Base-by-base conservation (phyloP, 1,140 invertebrate genomes). In the Vollenhovia emeryi region DNA sequence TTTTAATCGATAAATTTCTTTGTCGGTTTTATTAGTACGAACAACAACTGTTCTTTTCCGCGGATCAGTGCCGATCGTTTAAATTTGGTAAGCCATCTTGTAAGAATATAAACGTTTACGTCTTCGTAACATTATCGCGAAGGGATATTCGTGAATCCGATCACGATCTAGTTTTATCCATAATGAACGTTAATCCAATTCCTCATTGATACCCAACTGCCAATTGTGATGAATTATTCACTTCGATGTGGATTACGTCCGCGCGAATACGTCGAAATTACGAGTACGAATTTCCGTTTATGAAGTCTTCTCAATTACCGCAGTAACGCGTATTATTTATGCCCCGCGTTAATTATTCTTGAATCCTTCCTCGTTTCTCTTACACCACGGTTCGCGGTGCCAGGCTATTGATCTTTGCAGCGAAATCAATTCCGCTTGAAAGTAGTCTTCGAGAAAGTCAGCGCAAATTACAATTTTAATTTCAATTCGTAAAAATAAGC, bases 131-230 rank as follows among this genome's bases (percentile, higher is more conserved):
- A 52, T 68, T 18, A 24, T n/a, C 9, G 64, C 3, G 24, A 45
- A 43, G 24, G 7, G 33, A 43, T 43, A 71, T 57, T 55, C 36
- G 18, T 8, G 52, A 75, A 24, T 69, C 21, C 33, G 15, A 69
- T 68, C 21, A 27, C 33, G 21, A 15, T 43, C n/a, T n/a, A 9
- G 13, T 13, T 64, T 36, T 33, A 82, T 13, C 4, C n/a, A 13
- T 59, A 82, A 82, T 82, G 57, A 57, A 57, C 5, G 27, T 13
- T 82, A 82, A 82, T 82, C 13, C 50, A 50, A 82, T 82, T 73
- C 6, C 24, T 82, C 52, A 45, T 73, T 43, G 50, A 68, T 79
- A 79, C 24, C 8, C 27, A 13, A n/a, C 78, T 21, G 36, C 24
- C 78, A 71, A 57, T 71, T 80, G 52, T 33, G 24, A 3, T 40